Conservation (phyloP, 2,888 invertebrate species). For the Ophioninae sp. region DNA sequence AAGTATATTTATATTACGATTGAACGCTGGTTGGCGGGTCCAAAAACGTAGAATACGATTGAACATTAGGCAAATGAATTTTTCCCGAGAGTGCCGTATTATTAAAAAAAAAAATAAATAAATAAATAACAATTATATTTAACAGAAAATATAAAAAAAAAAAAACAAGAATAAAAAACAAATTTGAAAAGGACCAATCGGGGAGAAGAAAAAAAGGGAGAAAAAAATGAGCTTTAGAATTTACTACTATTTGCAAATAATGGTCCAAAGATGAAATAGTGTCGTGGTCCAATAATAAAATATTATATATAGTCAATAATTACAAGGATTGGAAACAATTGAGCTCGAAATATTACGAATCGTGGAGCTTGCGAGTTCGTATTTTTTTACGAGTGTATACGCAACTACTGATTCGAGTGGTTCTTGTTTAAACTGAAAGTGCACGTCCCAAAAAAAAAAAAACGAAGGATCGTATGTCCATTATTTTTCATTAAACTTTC, state of each 20-base stretch:
- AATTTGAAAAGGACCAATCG: slow-evolving; percentile 25
- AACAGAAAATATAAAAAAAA: no score
- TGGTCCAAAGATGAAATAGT: slow-evolving; percentile 60
- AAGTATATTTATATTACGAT: slow-evolving; percentile 68
- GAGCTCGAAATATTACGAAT: slow-evolving; percentile 60
- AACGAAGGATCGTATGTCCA: not conserved
- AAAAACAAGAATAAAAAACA: not conserved
- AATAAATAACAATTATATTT: no score
- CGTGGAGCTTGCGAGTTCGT: slow-evolving; percentile 40
- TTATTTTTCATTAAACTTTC: not conserved
- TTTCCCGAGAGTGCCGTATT: slow-evolving; percentile 23
- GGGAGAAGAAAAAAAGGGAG: slow-evolving; percentile 16
- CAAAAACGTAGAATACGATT: slow-evolving; percentile 80
- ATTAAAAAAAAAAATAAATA: no score
- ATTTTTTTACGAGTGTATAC: slow-evolving; percentile 67
- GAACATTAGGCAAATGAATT: slow-evolving; percentile 52
- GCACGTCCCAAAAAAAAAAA: not conserved
- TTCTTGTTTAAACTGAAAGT: slow-evolving; percentile 13
- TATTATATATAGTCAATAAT: not conserved
- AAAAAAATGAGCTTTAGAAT: slow-evolving; percentile 35
- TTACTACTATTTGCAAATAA: slow-evolving; percentile 47
- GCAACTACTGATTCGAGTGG: not conserved
- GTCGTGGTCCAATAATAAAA: slow-evolving; percentile 64
- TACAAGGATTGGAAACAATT: slow-evolving; percentile 69
- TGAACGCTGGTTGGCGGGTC: slow-evolving; percentile 80